Evolutionary conservation across 2,113 vertebrate species (phyloP).

Genomic region (Manacus vitellinus): DNA sequence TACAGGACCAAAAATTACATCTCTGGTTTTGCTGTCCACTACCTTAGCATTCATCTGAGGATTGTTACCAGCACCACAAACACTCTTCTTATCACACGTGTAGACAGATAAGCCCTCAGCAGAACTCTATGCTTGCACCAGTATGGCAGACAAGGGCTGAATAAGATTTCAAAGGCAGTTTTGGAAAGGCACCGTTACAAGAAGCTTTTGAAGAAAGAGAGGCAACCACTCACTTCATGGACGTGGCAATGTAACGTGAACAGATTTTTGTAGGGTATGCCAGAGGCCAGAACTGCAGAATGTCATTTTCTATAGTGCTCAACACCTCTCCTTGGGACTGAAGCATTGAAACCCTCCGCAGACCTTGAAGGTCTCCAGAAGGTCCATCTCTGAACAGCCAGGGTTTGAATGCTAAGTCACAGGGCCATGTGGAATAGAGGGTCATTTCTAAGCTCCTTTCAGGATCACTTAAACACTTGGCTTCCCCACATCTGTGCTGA

Average conservation of each 20-base stretch:
- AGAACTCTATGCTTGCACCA: background rate
- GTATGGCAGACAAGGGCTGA: background rate
- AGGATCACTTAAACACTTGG: background rate
- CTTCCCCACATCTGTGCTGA: background rate
- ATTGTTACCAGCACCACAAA: background rate
- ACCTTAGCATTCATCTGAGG: background rate
- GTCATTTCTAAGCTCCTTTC: background rate
- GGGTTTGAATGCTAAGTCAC: background rate
- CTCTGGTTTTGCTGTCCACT: background rate
- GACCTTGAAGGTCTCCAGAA: background rate
- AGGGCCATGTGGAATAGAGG: background rate
- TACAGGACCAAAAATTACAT: background rate
- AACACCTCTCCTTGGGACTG: background rate
- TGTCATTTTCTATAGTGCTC: background rate
- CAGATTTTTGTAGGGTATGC: background rate
- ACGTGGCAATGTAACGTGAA: accelerated
- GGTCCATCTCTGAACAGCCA: background rate
- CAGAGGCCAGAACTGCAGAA: background rate
- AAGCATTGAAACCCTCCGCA: background rate
- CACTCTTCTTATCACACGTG: accelerated
- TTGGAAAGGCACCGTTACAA: background rate
- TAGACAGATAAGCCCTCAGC: background rate
- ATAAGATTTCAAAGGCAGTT: background rate
- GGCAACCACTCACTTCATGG: background rate
- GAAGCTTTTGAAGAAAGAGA: background rate